Evolutionary conservation across 2,797 vertebrate species (phyloP).

Genomic region (Darevskia nairensis): DNA sequence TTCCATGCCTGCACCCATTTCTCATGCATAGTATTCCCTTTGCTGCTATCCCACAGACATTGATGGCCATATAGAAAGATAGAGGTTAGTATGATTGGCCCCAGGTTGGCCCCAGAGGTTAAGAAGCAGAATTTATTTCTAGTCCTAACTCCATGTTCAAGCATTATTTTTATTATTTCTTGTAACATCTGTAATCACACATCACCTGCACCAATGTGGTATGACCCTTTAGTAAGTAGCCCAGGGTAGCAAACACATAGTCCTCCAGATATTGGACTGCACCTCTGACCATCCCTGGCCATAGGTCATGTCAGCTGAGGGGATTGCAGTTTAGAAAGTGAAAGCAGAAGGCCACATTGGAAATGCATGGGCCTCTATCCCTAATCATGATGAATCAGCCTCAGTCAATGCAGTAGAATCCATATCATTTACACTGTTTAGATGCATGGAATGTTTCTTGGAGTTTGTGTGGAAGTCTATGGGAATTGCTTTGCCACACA

Average conservation of each 20-base stretch:
- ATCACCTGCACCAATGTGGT: too few relatives aligned
- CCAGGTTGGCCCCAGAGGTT: not conserved
- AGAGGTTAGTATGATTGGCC: not conserved
- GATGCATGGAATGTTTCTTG: too few relatives aligned
- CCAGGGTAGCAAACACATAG: too few relatives aligned
- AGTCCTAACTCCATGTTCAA: not conserved
- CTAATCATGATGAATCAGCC: not conserved
- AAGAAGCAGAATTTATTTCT: conserved; percentile 11
- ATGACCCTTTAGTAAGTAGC: too few relatives aligned
- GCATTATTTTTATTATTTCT: too few relatives aligned
- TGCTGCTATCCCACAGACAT: not conserved
- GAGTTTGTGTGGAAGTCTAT: too few relatives aligned
- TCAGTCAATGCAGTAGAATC: not conserved
- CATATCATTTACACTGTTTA: too few relatives aligned
- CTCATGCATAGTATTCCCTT: not conserved
- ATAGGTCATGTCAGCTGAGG: not conserved
- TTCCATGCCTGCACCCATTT: not conserved
- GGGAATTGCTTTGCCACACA: too few relatives aligned
- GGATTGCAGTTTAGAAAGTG: not conserved
- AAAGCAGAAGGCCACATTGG: not conserved
- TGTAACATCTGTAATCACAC: too few relatives aligned
- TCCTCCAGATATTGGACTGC: too few relatives aligned
- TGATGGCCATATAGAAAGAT: not conserved
- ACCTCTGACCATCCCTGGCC: not conserved
- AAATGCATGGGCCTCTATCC: not conserved